Evolutionary conservation across 2,797 vertebrate species (phyloP).

Genomic region (Darevskia nairensis): DNA sequence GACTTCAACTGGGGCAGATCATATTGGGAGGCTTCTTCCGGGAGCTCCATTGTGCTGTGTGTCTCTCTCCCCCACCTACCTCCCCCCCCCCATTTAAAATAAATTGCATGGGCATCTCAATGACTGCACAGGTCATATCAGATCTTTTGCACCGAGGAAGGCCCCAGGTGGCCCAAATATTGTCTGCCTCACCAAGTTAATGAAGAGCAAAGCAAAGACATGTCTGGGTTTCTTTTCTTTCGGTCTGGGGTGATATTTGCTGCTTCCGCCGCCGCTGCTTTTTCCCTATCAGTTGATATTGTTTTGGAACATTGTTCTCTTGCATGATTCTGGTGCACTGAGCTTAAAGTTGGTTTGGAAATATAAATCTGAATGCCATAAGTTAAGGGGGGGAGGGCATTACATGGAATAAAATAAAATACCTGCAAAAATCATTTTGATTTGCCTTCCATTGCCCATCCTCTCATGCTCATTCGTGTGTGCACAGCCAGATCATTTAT

Average conservation of each 20-base stretch:
- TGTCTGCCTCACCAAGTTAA: conserved; percentile 25
- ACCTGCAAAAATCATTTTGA: neutral
- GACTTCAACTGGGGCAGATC: neutral
- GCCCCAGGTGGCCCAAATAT: conserved; percentile 29
- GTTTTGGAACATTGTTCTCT: neutral
- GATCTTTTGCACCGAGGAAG: conserved; percentile 25
- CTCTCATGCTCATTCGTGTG: neutral
- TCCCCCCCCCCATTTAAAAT: conserved; percentile 6
- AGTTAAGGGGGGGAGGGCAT: neutral
- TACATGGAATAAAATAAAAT: neutral
- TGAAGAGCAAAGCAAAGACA: conserved; percentile 18
- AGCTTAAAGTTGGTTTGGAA: neutral
- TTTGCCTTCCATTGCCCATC: neutral
- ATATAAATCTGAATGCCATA: neutral
- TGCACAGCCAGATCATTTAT: neutral
- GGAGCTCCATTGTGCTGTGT: neutral
- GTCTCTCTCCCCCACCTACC: too few species aligned
- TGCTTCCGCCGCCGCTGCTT: neutral
- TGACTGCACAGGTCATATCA: conserved; percentile 17
- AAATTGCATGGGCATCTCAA: conserved; percentile 20
- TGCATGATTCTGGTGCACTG: neutral
- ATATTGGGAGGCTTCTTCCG: neutral
- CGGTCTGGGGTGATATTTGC: neutral
- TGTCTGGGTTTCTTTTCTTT: conserved; percentile 1
- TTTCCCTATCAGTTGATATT: neutral